Evolutionary conservation across 2,113 vertebrate species (phyloP).

Genomic region (Anser cygnoides): DNA sequence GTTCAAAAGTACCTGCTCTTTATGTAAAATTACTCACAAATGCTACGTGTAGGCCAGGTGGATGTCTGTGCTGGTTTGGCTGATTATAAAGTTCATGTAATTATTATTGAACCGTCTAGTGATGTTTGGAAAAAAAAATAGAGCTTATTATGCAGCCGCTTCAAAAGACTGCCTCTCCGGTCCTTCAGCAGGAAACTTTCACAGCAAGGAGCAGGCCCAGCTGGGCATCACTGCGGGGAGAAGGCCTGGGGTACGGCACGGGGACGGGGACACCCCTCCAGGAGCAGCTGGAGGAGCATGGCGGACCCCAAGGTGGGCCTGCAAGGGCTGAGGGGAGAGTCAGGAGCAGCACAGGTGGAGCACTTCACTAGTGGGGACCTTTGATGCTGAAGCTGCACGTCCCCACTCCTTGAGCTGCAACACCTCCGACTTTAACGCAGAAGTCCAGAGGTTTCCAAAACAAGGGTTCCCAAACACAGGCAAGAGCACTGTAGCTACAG

Average conservation of each 20-base stretch:
- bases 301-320: not conserved
- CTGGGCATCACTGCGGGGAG: not conserved
- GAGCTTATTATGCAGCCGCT: constrained; percentile 15
- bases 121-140: not conserved
- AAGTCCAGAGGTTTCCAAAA: not conserved
- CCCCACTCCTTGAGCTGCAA: not conserved
- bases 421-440: not conserved
- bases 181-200: not conserved
- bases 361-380: fast-evolving
- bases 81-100: constrained; percentile 49
- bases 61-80: not conserved
- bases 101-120: constrained; percentile 20
- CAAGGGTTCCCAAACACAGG: not conserved
- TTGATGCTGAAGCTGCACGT: not conserved
- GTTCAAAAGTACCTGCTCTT: constrained; percentile 25
- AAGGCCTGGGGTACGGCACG: fast-evolving
- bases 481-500: not conserved
- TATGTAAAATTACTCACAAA: constrained; percentile 30
- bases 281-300: not conserved
- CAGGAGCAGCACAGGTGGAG: fast-evolving
- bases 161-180: not conserved
- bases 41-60: not conserved
- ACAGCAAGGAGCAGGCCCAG: not conserved
- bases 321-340: not conserved
- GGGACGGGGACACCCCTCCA: fast-evolving